Percentiles rank a stretch among this genome's conserved stretches.
Evolutionary conservation across 1,140 invertebrate species (phyloP).

Genomic region (Bombus waltoni): DNA sequence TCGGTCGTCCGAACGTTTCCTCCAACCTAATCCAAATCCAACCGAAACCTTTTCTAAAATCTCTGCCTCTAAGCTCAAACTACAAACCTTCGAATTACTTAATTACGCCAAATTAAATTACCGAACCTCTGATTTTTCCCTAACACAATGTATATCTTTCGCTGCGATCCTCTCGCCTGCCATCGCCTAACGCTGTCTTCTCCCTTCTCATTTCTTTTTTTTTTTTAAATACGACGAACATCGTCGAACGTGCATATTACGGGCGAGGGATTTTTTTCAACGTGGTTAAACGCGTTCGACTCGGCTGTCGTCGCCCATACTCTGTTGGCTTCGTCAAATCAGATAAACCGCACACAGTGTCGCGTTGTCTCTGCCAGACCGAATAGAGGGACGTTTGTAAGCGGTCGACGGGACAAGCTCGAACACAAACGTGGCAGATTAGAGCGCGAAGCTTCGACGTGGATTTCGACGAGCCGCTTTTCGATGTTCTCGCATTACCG

Average conservation of each 20-base stretch:
- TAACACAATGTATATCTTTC: too few species aligned
- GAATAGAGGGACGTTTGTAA: conserved; percentile 50
- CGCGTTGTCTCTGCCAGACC: conserved; percentile 13
- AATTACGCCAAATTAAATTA: too few species aligned
- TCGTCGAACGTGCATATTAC: too few species aligned
- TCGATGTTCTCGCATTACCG: conserved; percentile 58
- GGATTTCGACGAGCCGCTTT: not conserved
- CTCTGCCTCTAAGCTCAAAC: too few species aligned
- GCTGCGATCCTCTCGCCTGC: too few species aligned
- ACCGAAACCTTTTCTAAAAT: too few species aligned
- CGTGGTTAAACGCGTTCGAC: conserved; percentile 6
- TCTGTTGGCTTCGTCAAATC: conserved; percentile 49
- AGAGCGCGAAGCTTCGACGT: conserved; percentile 32
- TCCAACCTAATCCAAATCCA: too few species aligned
- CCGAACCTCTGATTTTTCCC: rapidly evolving
- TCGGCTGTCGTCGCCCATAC: conserved; percentile 13
- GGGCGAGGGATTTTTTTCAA: conserved; percentile 1
- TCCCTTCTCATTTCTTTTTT: too few species aligned
- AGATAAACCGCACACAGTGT: conserved; percentile 57
- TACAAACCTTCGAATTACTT: too few species aligned
- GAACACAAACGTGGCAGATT: conserved; percentile 29
- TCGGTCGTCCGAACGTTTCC: too few species aligned
- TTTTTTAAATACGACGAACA: too few species aligned
- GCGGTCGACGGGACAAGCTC: not conserved
- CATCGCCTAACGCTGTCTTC: too few species aligned